These are phyloP conservation scores for Sitobion miscanthi DNA, from an alignment of 1,140 invertebrate genomes.

Conservation along the genomic window DNA sequence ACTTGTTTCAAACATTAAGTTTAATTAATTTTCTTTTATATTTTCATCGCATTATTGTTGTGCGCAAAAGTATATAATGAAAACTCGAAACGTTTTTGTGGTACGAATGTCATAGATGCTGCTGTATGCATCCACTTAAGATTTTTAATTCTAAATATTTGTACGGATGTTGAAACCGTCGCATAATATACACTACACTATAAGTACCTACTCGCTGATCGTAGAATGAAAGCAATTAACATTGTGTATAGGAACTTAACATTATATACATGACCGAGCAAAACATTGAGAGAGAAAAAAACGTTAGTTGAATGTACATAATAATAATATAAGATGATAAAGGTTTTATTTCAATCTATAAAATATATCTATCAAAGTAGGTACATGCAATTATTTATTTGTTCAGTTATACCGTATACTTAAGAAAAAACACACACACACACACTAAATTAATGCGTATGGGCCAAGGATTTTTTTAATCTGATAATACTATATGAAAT, in stretches of 20 bases:
- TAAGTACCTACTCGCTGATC: neutral
- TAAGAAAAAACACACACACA: neutral
- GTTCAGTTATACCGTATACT: neutral
- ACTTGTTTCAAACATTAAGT: neutral
- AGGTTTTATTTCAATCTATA: conserved; percentile 20
- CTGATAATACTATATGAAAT: neutral
- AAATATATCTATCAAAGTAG: neutral
- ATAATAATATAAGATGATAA: conserved; percentile 24
- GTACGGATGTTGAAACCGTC: neutral
- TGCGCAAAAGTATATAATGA: neutral
- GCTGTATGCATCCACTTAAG: neutral
- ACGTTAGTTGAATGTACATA: neutral
- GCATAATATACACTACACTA: no score
- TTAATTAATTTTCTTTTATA: neutral
- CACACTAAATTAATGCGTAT: conserved; percentile 1
- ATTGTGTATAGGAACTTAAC: neutral
- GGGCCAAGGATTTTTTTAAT: conserved; percentile 24
- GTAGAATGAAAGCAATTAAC: conserved; percentile 15
- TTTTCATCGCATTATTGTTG: neutral
- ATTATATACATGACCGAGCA: neutral
- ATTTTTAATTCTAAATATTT: neutral
- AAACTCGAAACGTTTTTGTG: neutral
- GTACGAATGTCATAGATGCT: no score
- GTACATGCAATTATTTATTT: neutral
- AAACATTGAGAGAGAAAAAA: neutral